phyloP scores from a whole-genome alignment of 2,113 vertebrate species.

The Zosterops japonicus region DNA sequence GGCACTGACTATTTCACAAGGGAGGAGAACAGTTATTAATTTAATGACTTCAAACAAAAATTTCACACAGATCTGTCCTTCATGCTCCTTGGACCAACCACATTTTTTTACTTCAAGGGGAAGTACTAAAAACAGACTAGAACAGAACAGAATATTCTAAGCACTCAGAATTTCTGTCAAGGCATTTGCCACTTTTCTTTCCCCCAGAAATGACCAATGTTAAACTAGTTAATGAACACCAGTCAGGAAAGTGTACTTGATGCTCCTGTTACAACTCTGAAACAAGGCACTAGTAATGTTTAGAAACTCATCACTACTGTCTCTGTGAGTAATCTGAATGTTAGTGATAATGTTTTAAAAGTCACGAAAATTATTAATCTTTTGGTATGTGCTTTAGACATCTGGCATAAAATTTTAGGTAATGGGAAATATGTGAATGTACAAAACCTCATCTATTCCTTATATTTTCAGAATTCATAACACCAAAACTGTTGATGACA shows the following conservation, averaged over 20 bases:
- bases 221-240: background rate
- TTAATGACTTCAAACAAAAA: background rate
- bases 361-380: background rate
- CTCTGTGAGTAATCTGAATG: background rate
- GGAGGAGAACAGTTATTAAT: background rate
- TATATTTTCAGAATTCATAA: background rate
- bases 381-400: background rate
- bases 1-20: background rate
- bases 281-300: background rate
- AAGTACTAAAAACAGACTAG: background rate
- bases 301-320: background rate
- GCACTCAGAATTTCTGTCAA: background rate
- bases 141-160: background rate
- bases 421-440: background rate
- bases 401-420: background rate
- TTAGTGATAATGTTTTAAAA: background rate
- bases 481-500: background rate
- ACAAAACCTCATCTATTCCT: background rate
- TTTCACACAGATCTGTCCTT: background rate
- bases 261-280: background rate
- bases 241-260: background rate
- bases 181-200: rapidly evolving
- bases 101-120: background rate
- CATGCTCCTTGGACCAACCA: background rate
- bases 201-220: background rate